Base-by-base conservation (phyloP, 1,140 invertebrate species). In the Aphis gossypii region DNA sequence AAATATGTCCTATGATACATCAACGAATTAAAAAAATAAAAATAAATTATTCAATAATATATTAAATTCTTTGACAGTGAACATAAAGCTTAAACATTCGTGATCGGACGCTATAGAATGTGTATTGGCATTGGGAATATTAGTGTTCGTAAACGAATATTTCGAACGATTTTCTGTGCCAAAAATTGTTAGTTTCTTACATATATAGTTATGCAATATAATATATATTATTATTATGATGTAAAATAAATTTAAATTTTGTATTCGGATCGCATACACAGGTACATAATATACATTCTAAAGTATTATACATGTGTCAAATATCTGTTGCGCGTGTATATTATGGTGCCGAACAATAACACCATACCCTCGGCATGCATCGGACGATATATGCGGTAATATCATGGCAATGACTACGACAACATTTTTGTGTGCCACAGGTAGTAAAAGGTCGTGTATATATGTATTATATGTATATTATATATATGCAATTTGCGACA, bases 361-460 rank as follows among this genome's bases (percentile, higher is more conserved):
- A 60, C 25, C 25, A 14, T 68, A 68, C 60, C 60, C 60, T 82
- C 35, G 5, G 76, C 38, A 35, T 82, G 76, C 38, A 35, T 82
- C 76, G 76, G 21, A 82, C 20, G 35, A 38, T 82, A 82, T 82
- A 82, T 68, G 60, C 60, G 30, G 21, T 82, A 38, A 82, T 41
- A 84, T 41, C 38, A 11, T 44, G 35, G n/a, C 76, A 38, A 38
- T 21, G 60, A 68, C 76, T 38, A 38, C 76, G 76, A 38, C 60
- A 68, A 86, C 41, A 44, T 86, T 86, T 44, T 86, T 86, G 83
- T 44, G 83, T 30, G 44, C 44, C 44, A 30, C 25, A 87, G 41
- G 84, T 87, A n/a, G 44, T 30, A 87, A 87, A 87, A 87, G 84
- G 84, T 87, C 84, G 30, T 86, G 30, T 86, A 56, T 86, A 51